Conservation (phyloP, 2,113 vertebrate species). For the Hemibagrus wyckioides region DNA sequence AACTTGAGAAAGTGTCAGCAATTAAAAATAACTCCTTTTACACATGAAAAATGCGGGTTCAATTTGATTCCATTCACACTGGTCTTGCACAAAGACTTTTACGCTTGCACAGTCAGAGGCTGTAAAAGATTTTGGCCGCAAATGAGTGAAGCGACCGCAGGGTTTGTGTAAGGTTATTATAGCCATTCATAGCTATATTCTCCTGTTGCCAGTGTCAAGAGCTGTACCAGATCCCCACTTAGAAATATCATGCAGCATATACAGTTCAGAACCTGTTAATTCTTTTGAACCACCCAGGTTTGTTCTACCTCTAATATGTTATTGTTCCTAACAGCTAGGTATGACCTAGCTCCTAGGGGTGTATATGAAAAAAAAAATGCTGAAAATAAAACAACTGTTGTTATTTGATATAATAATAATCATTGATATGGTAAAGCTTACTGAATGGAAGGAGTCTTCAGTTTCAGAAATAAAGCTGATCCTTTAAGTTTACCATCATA, state of each 20-base stretch:
- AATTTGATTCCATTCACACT: constrained; percentile 50
- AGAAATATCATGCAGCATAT: not conserved
- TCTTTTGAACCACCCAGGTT: not conserved
- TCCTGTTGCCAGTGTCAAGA: not conserved
- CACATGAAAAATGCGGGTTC: constrained; percentile 48
- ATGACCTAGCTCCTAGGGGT: not conserved
- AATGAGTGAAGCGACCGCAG: not conserved
- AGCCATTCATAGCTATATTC: not conserved
- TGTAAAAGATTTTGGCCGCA: not conserved
- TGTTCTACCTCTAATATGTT: not conserved
- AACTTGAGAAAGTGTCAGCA: constrained; percentile 67
- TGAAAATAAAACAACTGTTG: not conserved
- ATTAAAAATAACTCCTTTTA: constrained; percentile 69
- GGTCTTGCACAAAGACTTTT: constrained; percentile 1
- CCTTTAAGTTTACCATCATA: not conserved
- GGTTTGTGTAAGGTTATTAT: not conserved
- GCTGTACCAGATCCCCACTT: not conserved
- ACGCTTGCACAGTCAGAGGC: not conserved
- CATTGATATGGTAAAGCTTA: not conserved
- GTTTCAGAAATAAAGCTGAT: not conserved
- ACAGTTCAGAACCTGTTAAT: not conserved
- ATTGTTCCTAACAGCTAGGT: not conserved
- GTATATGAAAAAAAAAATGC: not conserved
- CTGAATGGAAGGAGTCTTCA: not conserved
- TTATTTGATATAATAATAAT: not conserved